Percentiles rank a stretch among this genome's conserved stretches.
phyloP scores from a whole-genome alignment of 2,888 invertebrate genomes.

The Papilio demoleus region DNA sequence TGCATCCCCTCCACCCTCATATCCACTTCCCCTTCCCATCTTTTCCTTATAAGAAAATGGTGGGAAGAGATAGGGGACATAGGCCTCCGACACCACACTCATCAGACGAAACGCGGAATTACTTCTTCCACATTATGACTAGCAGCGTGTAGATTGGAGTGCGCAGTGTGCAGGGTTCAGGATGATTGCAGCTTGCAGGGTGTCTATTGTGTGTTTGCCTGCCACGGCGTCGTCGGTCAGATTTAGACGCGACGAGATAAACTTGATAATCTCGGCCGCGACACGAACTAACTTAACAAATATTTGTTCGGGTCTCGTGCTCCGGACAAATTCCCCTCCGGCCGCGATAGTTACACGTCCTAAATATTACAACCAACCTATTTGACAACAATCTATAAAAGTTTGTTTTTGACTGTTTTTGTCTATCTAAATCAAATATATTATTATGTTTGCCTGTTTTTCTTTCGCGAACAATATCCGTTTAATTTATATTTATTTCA shows the following conservation, averaged over 20 bases:
- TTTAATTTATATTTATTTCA: too few relatives aligned
- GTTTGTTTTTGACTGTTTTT: conserved; percentile 5
- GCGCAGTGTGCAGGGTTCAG: neutral
- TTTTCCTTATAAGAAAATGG: too few relatives aligned
- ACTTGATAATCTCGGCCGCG: conserved; percentile 67
- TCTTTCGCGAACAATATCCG: too few relatives aligned
- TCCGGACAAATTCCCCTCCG: conserved; percentile 55
- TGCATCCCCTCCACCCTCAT: too few relatives aligned
- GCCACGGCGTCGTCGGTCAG: conserved; percentile 54
- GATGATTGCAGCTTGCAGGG: neutral
- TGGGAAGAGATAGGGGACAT: too few relatives aligned
- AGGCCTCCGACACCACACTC: too few relatives aligned
- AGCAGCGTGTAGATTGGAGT: neutral
- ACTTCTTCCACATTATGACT: too few relatives aligned
- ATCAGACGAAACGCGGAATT: too few relatives aligned
- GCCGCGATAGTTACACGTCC: conserved; percentile 46
- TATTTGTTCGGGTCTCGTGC: conserved; percentile 63
- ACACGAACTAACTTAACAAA: conserved; percentile 67
- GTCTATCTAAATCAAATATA: neutral
- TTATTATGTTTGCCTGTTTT: neutral
- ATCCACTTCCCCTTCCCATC: too few relatives aligned
- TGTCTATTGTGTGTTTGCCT: conserved; percentile 39
- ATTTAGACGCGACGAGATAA: conserved; percentile 70
- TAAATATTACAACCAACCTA: conserved; percentile 32
- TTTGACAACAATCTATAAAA: conserved; percentile 5